Conservation (phyloP, 2,888 invertebrate genomes). For the Lissocephala sabroskyi region DNA sequence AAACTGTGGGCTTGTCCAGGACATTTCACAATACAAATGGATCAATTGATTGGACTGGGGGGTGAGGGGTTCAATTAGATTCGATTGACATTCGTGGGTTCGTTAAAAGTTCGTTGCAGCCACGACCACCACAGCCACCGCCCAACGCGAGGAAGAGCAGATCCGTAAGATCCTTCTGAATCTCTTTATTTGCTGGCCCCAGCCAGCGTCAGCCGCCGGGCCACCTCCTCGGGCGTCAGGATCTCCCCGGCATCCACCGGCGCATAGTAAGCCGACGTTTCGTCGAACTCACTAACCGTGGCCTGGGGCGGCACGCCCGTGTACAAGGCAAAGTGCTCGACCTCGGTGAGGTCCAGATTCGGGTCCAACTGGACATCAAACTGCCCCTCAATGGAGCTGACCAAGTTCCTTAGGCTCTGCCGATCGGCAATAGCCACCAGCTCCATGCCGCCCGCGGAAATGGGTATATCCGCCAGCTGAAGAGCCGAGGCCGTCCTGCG, state of each 20-base stretch:
- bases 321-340: constrained; percentile 90
- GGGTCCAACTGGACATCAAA: constrained; percentile 72
- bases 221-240: constrained; percentile 73
- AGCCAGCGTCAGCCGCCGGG: constrained; percentile 65
- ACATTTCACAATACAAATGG: no score
- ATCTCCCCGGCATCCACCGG: constrained; percentile 86
- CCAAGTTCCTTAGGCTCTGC: constrained; percentile 71
- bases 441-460: constrained; percentile 75
- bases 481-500: constrained; percentile 72
- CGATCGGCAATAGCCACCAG: constrained; percentile 75
- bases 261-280: constrained; percentile 89
- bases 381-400: constrained; percentile 68
- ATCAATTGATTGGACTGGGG: neutral
- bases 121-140: constrained; percentile 17
- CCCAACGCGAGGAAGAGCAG: no score
- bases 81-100: neutral
- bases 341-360: constrained; percentile 84
- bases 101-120: constrained; percentile 27
- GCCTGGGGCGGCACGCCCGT: constrained; percentile 90
- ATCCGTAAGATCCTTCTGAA: constrained; percentile 8
- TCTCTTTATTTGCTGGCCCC: constrained; percentile 49
- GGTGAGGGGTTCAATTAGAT: no score
- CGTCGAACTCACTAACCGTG: constrained; percentile 90
- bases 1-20: constrained; percentile 12
- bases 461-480: constrained; percentile 72